Conservation (phyloP, 2,113 vertebrate genomes). For the Oncorhynchus tshawytscha region DNA sequence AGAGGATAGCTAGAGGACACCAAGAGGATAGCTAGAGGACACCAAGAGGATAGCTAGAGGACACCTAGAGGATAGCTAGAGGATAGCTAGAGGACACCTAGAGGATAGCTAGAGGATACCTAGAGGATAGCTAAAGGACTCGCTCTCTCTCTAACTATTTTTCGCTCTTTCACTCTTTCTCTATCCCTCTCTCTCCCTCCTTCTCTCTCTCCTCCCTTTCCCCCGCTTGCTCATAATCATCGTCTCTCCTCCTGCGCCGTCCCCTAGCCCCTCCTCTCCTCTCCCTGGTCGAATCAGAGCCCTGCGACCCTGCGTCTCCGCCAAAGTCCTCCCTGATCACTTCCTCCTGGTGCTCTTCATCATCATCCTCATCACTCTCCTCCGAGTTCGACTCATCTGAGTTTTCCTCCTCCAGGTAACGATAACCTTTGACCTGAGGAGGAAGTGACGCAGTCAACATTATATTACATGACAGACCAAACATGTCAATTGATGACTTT, state of each 20-base stretch:
- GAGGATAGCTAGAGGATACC: no score
- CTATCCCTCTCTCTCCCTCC: neutral
- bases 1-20: no score
- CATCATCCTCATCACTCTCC: conserved; percentile 25
- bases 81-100: no score
- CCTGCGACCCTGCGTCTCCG: conserved; percentile 27
- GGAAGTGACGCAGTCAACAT: neutral
- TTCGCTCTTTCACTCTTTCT: neutral
- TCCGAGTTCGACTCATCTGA: conserved; percentile 85
- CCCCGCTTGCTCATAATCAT: conserved; percentile 42
- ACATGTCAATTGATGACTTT: neutral
- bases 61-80: no score
- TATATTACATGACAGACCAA: neutral
- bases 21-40: no score
- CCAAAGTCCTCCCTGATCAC: conserved; percentile 17
- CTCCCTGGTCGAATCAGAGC: conserved; percentile 41
- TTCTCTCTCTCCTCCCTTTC: conserved; percentile 45
- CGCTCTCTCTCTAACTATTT: neutral
- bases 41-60: no score
- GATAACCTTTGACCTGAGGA: conserved; percentile 84
- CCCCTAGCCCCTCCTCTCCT: conserved; percentile 33
- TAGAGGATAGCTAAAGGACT: no score
- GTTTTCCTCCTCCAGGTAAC: conserved; percentile 90
- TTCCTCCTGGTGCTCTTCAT: conserved; percentile 45
- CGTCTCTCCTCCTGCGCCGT: neutral